Percentiles rank a stretch among this genome's conserved stretches.
phyloP scores from a whole-genome alignment of 1,140 invertebrate species.

The Brachionus calyciflorus region DNA sequence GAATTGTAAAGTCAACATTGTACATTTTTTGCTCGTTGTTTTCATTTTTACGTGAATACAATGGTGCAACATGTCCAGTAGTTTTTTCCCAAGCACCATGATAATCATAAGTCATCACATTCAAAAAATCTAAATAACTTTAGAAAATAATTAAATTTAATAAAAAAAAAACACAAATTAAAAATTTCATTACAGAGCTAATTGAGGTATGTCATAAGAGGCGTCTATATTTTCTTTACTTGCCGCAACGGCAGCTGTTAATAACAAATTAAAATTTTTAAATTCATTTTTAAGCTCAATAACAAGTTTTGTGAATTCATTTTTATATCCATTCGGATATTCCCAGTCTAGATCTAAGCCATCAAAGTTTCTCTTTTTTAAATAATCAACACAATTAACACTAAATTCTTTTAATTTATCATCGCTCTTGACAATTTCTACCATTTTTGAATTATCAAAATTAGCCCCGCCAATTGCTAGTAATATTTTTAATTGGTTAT shows the following conservation, averaged over 20 bases:
- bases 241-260: conserved; percentile 51
- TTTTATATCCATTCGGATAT: conserved; percentile 62
- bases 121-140: conserved; percentile 88
- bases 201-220: conserved; percentile 72
- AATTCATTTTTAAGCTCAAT: conserved; percentile 70
- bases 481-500: conserved; percentile 84
- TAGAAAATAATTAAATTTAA: background rate
- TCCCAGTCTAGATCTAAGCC: conserved; percentile 70
- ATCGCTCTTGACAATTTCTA: conserved; percentile 67
- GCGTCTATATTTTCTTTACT: conserved; percentile 50
- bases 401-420: conserved; percentile 51
- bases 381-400: conserved; percentile 48
- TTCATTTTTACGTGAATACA: conserved; percentile 52
- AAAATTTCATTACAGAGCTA: conserved; percentile 60
- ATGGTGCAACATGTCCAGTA: conserved; percentile 64
- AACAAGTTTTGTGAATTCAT: conserved; percentile 8
- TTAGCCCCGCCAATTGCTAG: conserved; percentile 94
- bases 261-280: conserved; percentile 64
- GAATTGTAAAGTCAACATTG: conserved; percentile 47
- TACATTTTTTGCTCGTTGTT: background rate
- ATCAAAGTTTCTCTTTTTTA: conserved; percentile 61
- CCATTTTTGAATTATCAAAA: conserved; percentile 57
- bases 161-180: background rate
- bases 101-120: conserved; percentile 72
- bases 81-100: conserved; percentile 69